Evolutionary conservation across 1,140 invertebrate genomes (phyloP).

Genomic region (Aleiodes sp.): DNA sequence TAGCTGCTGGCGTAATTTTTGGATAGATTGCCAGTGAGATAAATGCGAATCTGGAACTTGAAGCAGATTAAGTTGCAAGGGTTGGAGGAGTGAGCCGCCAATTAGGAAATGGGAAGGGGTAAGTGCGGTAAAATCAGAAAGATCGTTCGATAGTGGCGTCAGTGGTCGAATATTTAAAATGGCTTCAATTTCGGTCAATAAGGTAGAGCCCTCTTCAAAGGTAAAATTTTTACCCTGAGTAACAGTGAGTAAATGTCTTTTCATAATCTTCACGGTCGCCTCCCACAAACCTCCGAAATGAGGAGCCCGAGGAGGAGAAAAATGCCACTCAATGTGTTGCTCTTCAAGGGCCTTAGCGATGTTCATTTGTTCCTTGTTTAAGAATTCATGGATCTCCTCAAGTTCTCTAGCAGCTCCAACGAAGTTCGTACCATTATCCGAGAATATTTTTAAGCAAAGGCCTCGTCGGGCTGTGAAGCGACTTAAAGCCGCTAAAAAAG

Average conservation of each 20-base stretch:
- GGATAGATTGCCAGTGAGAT: conserved; percentile 31
- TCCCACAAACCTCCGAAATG: conserved; percentile 21
- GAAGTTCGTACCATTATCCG: conserved; percentile 32
- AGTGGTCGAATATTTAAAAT: background rate
- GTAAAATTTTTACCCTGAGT: background rate
- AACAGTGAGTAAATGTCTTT: background rate
- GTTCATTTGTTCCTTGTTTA: background rate
- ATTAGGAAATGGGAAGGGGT: background rate
- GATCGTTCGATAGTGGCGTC: background rate
- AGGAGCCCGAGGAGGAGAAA: background rate
- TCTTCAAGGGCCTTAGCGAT: background rate
- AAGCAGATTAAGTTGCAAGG: background rate
- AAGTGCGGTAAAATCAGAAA: background rate
- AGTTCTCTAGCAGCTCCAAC: conserved; percentile 25
- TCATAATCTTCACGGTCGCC: background rate
- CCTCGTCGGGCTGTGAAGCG: conserved; percentile 25
- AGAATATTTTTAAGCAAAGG: conserved; percentile 12
- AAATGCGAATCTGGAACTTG: conserved; percentile 23
- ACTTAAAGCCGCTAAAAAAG: conserved; percentile 34
- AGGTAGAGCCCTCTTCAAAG: background rate
- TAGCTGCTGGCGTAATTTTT: conserved; percentile 41
- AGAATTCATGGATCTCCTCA: background rate
- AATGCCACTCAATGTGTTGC: background rate
- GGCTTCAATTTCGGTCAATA: background rate
- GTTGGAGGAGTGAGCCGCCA: background rate